phyloP scores from a whole-genome alignment of 2,888 invertebrate species.

The Melinaea menophilus region DNA sequence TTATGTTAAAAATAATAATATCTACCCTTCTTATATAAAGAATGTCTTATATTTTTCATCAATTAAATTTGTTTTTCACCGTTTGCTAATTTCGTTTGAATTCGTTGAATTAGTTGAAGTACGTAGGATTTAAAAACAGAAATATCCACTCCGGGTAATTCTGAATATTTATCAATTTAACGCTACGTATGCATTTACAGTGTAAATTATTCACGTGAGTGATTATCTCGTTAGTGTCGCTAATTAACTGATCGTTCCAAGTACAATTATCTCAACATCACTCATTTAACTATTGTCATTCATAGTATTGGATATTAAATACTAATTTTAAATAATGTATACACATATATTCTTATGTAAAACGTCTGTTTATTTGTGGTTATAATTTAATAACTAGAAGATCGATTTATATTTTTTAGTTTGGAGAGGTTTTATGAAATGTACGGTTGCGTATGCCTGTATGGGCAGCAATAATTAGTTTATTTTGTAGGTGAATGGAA shows the following conservation, averaged over 20 bases:
- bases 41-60: too few relatives aligned
- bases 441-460: too few relatives aligned
- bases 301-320: slow-evolving; percentile 8
- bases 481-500: too few relatives aligned
- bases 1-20: too few relatives aligned
- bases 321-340: background rate
- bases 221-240: slow-evolving; percentile 41
- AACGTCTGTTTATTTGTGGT: background rate
- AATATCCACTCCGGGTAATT: slow-evolving; percentile 56
- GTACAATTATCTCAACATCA: slow-evolving; percentile 18
- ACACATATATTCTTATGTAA: slow-evolving; percentile 8
- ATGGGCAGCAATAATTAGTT: too few relatives aligned
- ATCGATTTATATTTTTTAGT: too few relatives aligned
- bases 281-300: slow-evolving; percentile 12
- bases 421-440: too few relatives aligned
- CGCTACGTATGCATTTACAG: slow-evolving; percentile 46
- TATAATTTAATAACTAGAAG: too few relatives aligned
- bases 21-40: too few relatives aligned
- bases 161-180: slow-evolving; percentile 68
- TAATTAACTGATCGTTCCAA: slow-evolving; percentile 48
- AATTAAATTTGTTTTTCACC: too few relatives aligned
- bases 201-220: slow-evolving; percentile 37
- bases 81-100: too few relatives aligned
- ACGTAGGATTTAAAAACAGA: slow-evolving; percentile 49
- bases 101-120: slow-evolving; percentile 42